Evolutionary conservation across 2,113 vertebrate species (phyloP).

Genomic region (Rhizomys pruinosus): DNA sequence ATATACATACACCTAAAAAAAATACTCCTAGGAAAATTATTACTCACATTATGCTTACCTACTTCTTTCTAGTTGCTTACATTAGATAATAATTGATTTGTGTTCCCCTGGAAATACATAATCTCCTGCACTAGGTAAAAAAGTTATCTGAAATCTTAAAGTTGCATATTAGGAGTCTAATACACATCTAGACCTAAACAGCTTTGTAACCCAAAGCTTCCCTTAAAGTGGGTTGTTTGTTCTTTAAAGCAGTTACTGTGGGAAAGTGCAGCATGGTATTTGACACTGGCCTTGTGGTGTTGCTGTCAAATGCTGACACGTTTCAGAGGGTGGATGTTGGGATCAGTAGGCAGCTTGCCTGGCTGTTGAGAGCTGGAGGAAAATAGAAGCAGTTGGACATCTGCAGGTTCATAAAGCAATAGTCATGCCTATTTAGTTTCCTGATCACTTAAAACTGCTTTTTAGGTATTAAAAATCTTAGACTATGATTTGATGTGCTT

Average conservation of each 20-base stretch:
- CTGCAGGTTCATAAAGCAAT: slow-evolving; percentile 40
- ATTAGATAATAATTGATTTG: slow-evolving; percentile 53
- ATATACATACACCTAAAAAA: background rate
- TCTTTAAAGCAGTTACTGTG: slow-evolving; percentile 18
- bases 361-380: background rate
- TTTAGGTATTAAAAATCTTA: background rate
- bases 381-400: background rate
- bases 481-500: background rate
- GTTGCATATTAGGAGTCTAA: background rate
- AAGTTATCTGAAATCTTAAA: slow-evolving; percentile 39
- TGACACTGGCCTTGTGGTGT: background rate
- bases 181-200: background rate
- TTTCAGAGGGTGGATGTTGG: background rate
- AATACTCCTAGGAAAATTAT: background rate
- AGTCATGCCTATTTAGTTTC: slow-evolving; percentile 6
- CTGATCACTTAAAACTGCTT: background rate
- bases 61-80: slow-evolving; percentile 56
- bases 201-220: background rate
- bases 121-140: background rate
- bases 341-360: background rate
- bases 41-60: background rate
- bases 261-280: background rate
- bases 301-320: background rate
- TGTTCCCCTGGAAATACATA: background rate
- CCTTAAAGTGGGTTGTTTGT: slow-evolving; percentile 6